Base-by-base conservation (phyloP, 2,113 vertebrate species). In the Tachysurus vachellii region DNA sequence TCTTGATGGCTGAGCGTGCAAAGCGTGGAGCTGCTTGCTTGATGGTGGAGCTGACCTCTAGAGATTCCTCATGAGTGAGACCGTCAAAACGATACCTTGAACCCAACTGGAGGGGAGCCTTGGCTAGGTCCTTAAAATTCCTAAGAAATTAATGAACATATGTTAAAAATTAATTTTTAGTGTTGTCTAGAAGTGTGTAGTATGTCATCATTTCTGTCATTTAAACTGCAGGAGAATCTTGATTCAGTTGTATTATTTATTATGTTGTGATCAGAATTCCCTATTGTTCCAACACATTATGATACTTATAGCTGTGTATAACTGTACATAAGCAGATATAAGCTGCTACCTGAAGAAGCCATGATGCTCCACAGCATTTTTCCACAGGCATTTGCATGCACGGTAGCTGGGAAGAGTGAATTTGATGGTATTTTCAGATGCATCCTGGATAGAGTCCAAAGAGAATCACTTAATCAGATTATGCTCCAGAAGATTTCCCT, bases 361-460 rank as follows among this genome's bases (percentile, higher is more conserved):
- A 87, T 99, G 98, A 90, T 99, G 96, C 61, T 99, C 98, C 53
- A 99, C 97, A 88, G 97, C 99, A 23, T 97, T 97, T 94, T 98
- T 99, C 98, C 98, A 99, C 88, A 99, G 93, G 91, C 97, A 97
- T 95, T 99, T 99, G 0, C 97, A 97, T 79, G 98, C 97, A 90
- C 96, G 95, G 91, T 99, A 99, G 93, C 96, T 99, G 73, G 98
- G 96, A 87, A 99, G 95, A 86, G 96, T 98, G 92, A 99, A 99
- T 54, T 96, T 97, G 80, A 99, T 96, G 56, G 96, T 97, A 94
- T 97, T 99, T 93, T 99, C 97, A 87, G 97, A 97, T 59, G 97
- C 96, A 84, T 99, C 98, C 93, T 97, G 96, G 96, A 97, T 91
- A 76, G 4, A 0, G 79, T 82, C 19, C 17, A 28, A 61, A 80